Evolutionary conservation across 2,888 invertebrate species (phyloP), one percentile per base, ranked within the genome.

Genomic region (Aquatica leii): DNA sequence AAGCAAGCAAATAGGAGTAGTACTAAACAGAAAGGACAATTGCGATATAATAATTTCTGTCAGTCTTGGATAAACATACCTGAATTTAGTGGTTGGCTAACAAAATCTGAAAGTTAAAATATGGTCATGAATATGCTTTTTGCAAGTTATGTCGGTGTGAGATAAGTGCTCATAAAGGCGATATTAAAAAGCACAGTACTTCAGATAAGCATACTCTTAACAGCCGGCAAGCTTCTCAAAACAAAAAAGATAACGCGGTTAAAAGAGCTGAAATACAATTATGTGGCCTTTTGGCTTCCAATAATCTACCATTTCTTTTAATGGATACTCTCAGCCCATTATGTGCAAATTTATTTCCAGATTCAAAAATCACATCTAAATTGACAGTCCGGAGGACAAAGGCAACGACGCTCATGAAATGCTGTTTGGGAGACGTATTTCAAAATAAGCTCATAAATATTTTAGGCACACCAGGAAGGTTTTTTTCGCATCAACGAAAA

Each of bases 281-380:
- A n/a, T n/a, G n/a, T n/a, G n/a, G n/a, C n/a, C 37, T 55, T 18
- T 49, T 66, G 14, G 55, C 65, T 6, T 24, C 55, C 9, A 48
- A 62, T 41, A 58, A 66, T 46, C 20, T 66, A 17, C 59, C 65
- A 15, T 66, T 65, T 59, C 40, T 50, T 1, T 55, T 66, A n/a
- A 62, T 62, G 54, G 55, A 66, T n/a, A n/a, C 54, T 21, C 18
- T 62, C 17, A 48, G 40, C 54, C 59, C 65, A 11, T 55, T 59
- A 34, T 55, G 40, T 24, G 34, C 40, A 18, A 49, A 62, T n/a
- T 54, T 69, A 34, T 65, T 69, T 51, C 20, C 48, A 6, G 63
- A 67, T 60, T 63, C 63, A 1, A 37, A 67, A 65, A 53, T 67
- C 6, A 63, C 61, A 4, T 20, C 52, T 34, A 12, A 57, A 17